Conservation (phyloP, 2,113 vertebrate species). For the Neotragus moschatus region DNA sequence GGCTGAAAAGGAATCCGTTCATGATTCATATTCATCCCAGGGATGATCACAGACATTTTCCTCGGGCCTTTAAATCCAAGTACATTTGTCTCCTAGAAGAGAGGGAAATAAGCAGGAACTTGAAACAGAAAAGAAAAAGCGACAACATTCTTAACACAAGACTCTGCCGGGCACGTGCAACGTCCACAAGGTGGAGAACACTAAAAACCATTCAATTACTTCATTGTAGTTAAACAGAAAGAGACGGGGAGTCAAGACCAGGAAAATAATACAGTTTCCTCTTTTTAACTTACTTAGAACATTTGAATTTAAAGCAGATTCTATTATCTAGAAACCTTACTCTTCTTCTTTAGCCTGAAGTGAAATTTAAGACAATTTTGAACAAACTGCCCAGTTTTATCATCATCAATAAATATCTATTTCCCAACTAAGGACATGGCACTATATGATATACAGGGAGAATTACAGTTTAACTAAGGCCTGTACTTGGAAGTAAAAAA, state of each 20-base stretch:
- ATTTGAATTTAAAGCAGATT: background rate
- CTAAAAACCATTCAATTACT: background rate
- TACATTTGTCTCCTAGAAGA: constrained; percentile 94
- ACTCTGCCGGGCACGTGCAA: background rate
- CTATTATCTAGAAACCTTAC: background rate
- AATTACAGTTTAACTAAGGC: background rate
- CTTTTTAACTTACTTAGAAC: background rate
- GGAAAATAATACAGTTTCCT: background rate
- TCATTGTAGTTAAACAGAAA: background rate
- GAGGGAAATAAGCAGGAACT: constrained; percentile 37
- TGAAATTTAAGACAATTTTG: background rate
- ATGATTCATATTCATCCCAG: constrained; percentile 95
- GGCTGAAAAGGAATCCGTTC: constrained; percentile 91
- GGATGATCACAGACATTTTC: constrained; percentile 98
- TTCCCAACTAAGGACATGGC: background rate
- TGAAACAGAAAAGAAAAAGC: background rate
- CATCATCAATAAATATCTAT: background rate
- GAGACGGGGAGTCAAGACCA: background rate
- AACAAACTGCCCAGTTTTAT: background rate
- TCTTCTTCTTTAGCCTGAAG: background rate
- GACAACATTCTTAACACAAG: background rate
- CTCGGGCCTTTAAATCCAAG: constrained; percentile 97
- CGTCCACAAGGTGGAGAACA: background rate
- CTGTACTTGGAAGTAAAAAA: background rate
- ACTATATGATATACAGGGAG: background rate